Conservation (phyloP, 2,797 vertebrate genomes). For the Apogon hyalosoma region DNA sequence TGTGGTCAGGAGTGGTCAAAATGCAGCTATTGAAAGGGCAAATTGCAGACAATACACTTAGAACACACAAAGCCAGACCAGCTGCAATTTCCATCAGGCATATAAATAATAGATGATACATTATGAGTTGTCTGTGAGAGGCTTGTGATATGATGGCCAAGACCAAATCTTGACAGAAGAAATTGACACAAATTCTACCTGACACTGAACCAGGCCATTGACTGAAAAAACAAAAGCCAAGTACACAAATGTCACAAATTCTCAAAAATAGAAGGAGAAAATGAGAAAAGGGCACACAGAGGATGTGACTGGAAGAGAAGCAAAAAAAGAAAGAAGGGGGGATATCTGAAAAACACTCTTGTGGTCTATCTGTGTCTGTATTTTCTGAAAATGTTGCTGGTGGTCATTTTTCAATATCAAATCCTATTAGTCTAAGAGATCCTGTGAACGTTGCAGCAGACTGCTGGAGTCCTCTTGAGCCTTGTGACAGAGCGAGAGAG, state of each 20-base stretch:
- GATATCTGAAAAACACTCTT: slow-evolving; percentile 55
- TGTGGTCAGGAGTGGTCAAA: slow-evolving; percentile 44
- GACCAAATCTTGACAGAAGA: slow-evolving; percentile 40
- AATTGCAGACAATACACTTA: slow-evolving; percentile 61
- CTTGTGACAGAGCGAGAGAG: slow-evolving; percentile 68
- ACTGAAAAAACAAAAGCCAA: slow-evolving; percentile 27
- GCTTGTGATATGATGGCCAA: slow-evolving; percentile 65
- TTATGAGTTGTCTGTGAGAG: slow-evolving; percentile 79
- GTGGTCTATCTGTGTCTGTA: slow-evolving; percentile 52
- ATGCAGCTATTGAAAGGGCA: slow-evolving; percentile 29
- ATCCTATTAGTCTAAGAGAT: slow-evolving; percentile 87
- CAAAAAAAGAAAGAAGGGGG: slow-evolving; percentile 21
- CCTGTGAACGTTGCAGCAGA: slow-evolving; percentile 67
- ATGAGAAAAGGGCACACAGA: slow-evolving; percentile 12
- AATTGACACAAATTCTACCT: slow-evolving; percentile 46
- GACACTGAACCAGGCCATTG: slow-evolving; percentile 39
- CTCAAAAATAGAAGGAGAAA: slow-evolving; percentile 21
- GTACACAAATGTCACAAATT: slow-evolving; percentile 45
- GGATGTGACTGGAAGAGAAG: slow-evolving; percentile 18
- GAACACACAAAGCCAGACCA: slow-evolving; percentile 74
- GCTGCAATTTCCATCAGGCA: slow-evolving; percentile 79
- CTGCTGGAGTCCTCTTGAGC: slow-evolving; percentile 84
- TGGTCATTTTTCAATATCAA: slow-evolving; percentile 86
- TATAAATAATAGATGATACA: slow-evolving; percentile 85
- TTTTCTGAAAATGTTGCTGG: slow-evolving; percentile 72